A percentile compares a stretch with the other conserved stretches of the same genome.
Conservation (phyloP, 1,140 invertebrate species). For the Nixonia krombeini region DNA sequence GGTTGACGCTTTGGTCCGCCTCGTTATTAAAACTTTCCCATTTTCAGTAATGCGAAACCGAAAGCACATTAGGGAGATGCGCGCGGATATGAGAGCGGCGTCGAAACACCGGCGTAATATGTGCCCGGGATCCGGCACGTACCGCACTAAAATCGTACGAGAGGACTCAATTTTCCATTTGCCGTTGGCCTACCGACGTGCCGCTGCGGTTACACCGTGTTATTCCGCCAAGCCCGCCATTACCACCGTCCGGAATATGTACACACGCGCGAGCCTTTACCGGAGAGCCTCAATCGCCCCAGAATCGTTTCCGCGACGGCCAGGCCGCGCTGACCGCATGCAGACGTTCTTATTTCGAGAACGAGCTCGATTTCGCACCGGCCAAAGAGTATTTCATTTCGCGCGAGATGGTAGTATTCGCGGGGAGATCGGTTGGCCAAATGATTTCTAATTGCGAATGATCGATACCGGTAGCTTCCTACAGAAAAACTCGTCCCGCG, state of each 20-base stretch:
- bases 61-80: constrained; percentile 48
- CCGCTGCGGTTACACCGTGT: constrained; percentile 1
- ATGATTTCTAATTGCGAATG: too few species aligned
- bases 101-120: constrained; percentile 41
- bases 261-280: background rate
- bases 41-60: constrained; percentile 52
- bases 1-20: too few species aligned
- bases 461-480: too few species aligned
- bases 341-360: background rate
- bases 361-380: background rate
- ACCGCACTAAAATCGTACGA: constrained; percentile 61
- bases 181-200: constrained; percentile 20
- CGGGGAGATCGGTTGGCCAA: too few species aligned
- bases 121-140: constrained; percentile 49
- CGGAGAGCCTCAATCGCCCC: background rate
- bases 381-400: too few species aligned
- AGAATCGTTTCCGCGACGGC: background rate
- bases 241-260: background rate
- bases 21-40: constrained; percentile 43
- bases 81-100: constrained; percentile 23
- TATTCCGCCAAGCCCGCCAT: constrained; percentile 10
- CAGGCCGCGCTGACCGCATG: background rate
- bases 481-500: too few species aligned
- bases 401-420: too few species aligned
- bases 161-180: constrained; percentile 63